Base-by-base conservation (phyloP, 2,797 vertebrate species). In the Molossus molossus region DNA sequence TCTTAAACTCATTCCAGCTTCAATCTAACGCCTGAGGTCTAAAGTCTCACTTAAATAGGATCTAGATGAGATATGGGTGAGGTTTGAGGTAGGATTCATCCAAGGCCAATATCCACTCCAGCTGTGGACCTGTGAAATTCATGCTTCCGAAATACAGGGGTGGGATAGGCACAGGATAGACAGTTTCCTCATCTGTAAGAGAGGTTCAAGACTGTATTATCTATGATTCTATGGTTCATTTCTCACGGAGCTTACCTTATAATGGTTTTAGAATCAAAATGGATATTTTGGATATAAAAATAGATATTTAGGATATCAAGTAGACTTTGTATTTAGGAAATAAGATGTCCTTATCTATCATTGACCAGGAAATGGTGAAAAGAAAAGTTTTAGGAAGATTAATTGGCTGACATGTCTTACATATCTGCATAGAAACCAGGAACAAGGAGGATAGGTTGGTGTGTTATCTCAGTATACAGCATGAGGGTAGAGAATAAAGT, bases 311-410 rank as follows among this genome's bases (percentile, higher is more conserved):
- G 58, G 55, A 60, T 18, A 64, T 83, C 87, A 80, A n/a, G 27
- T 37, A 3, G 20, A 72, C 13, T 83, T 82, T 45, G 23, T 84
- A 17, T 84, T 85, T 60, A 55, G 80, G 48, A 73, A 60, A 55
- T 48, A 67, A 86, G 53, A 3, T 90, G 9, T 67, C 15, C 3
- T 91, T 85, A 57, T 80, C 50, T 55, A 37, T 75, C 25, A 65
- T 67, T 89, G 62, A 60, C 72, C 3, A 94, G 85, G 62, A 29
- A 65, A 70, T 48, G 15, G 21, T 40, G 29, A 81, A 60, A 72
- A 72, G 73, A 92, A 70, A 76, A 76, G 37, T 70, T 89, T 92
- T 25, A 70, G 53, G 62, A 50, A 91, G 55, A 76, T 83, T 83
- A 20, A 76, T 67, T 87, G 64, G 27, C 72, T 69, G 77, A 67